phyloP scores from a whole-genome alignment of 1,140 invertebrate genomes.

The Stegodyphus dumicola region DNA sequence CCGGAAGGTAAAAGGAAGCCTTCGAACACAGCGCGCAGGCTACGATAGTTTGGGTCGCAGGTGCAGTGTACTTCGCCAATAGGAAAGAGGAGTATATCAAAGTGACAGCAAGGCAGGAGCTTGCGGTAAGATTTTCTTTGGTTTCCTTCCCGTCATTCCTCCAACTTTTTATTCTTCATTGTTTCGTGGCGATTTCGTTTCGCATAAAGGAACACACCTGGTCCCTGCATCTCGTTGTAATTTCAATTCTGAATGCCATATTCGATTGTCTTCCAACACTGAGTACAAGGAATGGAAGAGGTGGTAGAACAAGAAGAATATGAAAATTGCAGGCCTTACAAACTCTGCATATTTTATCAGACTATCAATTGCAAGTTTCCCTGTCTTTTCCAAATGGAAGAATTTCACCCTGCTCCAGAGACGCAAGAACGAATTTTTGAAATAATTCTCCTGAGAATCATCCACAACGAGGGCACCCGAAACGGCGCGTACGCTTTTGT shows the following conservation, averaged over 20 bases:
- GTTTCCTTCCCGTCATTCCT: neutral
- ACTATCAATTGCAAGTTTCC: constrained; percentile 2
- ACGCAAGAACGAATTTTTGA: too few species aligned
- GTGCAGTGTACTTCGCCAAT: constrained; percentile 22
- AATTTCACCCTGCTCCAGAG: too few species aligned
- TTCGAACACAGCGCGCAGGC: neutral
- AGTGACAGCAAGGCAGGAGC: constrained; percentile 42
- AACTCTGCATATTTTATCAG: constrained; percentile 49
- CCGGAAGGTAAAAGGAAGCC: neutral
- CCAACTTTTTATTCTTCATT: constrained; percentile 24
- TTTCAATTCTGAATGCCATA: constrained; percentile 32
- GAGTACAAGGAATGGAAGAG: too few species aligned
- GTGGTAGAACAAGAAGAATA: neutral
- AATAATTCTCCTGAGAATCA: too few species aligned
- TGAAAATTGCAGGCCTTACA: neutral
- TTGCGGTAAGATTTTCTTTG: constrained; percentile 13
- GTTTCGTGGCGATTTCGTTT: constrained; percentile 41
- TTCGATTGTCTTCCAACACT: constrained; percentile 24
- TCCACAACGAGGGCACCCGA: too few species aligned
- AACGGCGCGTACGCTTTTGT: too few species aligned
- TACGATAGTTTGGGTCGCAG: constrained; percentile 22
- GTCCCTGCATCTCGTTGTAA: constrained; percentile 25
- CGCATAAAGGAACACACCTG: constrained; percentile 48
- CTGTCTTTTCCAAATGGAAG: too few species aligned
- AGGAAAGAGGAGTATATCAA: constrained; percentile 51